Base-by-base conservation (phyloP, 1,140 invertebrate species). In the Fopius arisanus region DNA sequence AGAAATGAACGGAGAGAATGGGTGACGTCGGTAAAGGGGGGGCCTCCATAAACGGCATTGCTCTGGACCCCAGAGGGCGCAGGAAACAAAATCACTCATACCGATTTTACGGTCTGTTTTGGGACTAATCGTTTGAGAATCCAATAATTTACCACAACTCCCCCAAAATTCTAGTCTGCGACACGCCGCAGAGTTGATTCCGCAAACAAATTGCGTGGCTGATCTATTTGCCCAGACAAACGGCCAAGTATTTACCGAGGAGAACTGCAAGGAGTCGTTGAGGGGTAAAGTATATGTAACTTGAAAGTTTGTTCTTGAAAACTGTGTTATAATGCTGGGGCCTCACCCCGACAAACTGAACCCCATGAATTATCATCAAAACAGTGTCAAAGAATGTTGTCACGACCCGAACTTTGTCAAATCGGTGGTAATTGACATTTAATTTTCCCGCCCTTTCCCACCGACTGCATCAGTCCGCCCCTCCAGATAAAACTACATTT, bases 401-500 rank as follows among this genome's bases (percentile, higher is more conserved):
- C 19, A 59, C 54, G 54, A 59, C 10, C 54, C 2, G 1, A 9
- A 21, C 14, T 41, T n/a, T 37, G 63, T 21, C n/a, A n/a, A 67
- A 37, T 43, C 31, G 4, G 10, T 43, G 51, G 31, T 62, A 70
- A 70, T 70, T 51, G 69, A 33, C 16, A 26, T 70, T 70, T 70
- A 31, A 70, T 70, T 70, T 31, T 31, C 29, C 33, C 9, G 1
- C 33, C 33, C 33, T 37, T 12, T 3, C 33, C 33, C 9, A 37
- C 33, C 33, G 33, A 69, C n/a, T 59, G 67, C 29, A 21, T 7
- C 3, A n/a, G n/a, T n/a, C 40, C 41, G 40, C 51, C 33, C 40
- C 12, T 31, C 14, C 28, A 16, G 82, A 84, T 84, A 82, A 83
- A 84, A 82, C 82, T 66, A 48, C 31, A 41, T 67, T 41, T 26